Percentiles rank a stretch among this genome's conserved stretches.
These are phyloP conservation scores for Biston stratarius DNA, from an alignment of 2,888 invertebrate species.

Conservation along the genomic window DNA sequence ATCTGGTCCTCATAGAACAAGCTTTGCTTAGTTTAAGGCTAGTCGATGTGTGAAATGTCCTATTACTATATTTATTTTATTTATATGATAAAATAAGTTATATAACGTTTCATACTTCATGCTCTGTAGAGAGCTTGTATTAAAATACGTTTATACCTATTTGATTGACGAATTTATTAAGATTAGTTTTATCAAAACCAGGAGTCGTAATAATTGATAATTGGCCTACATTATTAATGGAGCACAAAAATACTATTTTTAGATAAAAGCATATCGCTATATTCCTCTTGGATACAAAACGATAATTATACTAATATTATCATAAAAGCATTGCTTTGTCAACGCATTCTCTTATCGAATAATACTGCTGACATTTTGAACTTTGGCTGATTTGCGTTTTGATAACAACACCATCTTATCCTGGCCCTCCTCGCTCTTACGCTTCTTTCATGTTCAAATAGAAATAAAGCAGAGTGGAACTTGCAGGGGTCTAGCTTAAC, in stretches of 20 bases:
- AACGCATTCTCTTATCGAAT: constrained; percentile 66
- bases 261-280: neutral
- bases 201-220: neutral
- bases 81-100: no score
- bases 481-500: constrained; percentile 45
- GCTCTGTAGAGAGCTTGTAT: no score
- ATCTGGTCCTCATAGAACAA: no score
- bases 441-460: neutral
- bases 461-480: neutral
- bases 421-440: constrained; percentile 48
- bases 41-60: no score
- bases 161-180: neutral
- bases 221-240: neutral
- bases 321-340: constrained; percentile 67
- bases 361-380: constrained; percentile 67
- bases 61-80: no score
- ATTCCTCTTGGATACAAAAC: constrained; percentile 59
- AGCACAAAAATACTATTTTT: neutral
- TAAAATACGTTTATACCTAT: no score
- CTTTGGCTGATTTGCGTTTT: constrained; percentile 76
- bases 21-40: no score
- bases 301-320: constrained; percentile 52
- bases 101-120: no score
- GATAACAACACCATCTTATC: constrained; percentile 58
- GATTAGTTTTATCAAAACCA: neutral